Evolutionary conservation across 2,888 invertebrate genomes (phyloP), one percentile per base, ranked within the genome.

Genomic region (Drosophila melanosoma): DNA sequence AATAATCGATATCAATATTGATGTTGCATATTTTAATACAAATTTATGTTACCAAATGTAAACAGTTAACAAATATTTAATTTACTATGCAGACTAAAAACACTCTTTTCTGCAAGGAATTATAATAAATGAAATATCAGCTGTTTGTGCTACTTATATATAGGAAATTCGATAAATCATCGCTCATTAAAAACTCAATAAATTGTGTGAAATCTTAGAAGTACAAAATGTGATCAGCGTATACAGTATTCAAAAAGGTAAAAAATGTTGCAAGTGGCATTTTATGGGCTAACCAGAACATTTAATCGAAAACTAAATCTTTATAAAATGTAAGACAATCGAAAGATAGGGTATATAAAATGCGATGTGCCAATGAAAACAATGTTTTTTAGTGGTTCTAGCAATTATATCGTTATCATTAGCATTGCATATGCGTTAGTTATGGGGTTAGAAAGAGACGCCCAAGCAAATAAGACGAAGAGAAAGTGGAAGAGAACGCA

Each of bases 1-100:
- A n/a, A 40, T n/a, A 42, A n/a, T 42, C n/a, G n/a, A 42, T 42
- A 40, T 40, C 40, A n/a, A n/a, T 40, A 5, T 40, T 40, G n/a
- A 40, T 40, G 0, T n/a, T n/a, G 5, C 5, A 40, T 40, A 11
- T 40, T 40, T 1, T 11, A 40, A 40, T 40, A 6, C 11, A 11
- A 42, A 40, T 11, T n/a, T 2, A 40, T 40, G 10, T n/a, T 29
- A 29, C 4, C 29, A 29, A 29, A 29, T 29, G 29, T 29, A 29
- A 29, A 29, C 29, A 29, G 29, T 29, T 29, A 29, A 29, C 29
- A 29, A 26, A 26, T 26, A 26, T 36, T 17, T 36, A 15, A 15
- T 12, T 36, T 15, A 17, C 36, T 36, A 17, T 5, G 12, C 35
- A 12, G 12, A 12, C 35, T 35, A 12, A 12, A 12, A 35, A 12